A percentile compares a stretch with the other conserved stretches of the same genome.
phyloP scores from a whole-genome alignment of 2,888 invertebrate genomes.

The Cantharis nigra region DNA sequence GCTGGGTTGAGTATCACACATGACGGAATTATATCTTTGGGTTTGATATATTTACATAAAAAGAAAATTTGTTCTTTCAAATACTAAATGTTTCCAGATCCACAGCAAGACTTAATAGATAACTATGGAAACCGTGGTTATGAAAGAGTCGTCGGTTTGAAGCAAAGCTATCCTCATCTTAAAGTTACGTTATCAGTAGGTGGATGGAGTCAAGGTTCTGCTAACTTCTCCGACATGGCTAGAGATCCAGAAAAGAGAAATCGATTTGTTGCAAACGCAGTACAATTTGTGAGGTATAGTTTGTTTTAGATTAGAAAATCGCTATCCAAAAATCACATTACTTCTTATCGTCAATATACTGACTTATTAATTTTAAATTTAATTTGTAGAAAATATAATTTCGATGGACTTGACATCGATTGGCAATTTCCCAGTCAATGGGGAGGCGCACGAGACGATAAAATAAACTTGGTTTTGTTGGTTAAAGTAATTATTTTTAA shows the following conservation, averaged over 20 bases:
- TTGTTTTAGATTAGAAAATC: too few relatives aligned
- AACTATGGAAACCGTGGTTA: background rate
- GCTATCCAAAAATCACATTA: too few relatives aligned
- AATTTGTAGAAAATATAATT: constrained; percentile 47
- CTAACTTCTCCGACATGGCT: constrained; percentile 49
- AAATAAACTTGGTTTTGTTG: too few relatives aligned
- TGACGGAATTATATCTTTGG: background rate
- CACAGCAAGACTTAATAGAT: constrained; percentile 62
- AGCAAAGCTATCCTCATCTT: constrained; percentile 49
- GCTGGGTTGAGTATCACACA: constrained; percentile 55
- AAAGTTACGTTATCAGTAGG: constrained; percentile 58
- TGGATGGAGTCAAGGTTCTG: constrained; percentile 59
- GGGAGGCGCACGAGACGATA: constrained; percentile 46
- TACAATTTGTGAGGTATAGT: background rate
- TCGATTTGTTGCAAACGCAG: background rate
- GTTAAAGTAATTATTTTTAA: constrained; percentile 58
- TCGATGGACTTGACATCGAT: constrained; percentile 60
- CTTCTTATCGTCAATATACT: too few relatives aligned
- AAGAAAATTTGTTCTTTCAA: too few relatives aligned
- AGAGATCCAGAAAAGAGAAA: background rate
- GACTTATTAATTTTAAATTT: too few relatives aligned
- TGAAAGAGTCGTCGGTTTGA: background rate
- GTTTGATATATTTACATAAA: background rate
- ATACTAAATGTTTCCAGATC: constrained; percentile 59
- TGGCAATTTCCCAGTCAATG: constrained; percentile 58